Conservation (phyloP, 2,888 invertebrate genomes). For the Mallateleia sp. region DNA sequence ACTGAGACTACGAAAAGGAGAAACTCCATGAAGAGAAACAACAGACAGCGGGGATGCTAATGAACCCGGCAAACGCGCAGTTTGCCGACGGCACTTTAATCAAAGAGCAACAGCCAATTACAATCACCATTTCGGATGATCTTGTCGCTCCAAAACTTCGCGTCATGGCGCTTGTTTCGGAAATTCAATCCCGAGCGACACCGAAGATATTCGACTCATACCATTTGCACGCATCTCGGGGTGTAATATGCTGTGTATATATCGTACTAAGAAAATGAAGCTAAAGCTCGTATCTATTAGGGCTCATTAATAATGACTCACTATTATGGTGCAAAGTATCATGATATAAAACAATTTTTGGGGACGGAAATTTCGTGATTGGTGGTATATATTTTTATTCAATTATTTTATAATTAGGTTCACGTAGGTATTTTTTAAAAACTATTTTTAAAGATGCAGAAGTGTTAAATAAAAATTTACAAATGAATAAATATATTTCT, state of each 20-base stretch:
- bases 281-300: conserved; percentile 3
- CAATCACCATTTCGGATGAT: conserved; percentile 81
- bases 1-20: conserved; percentile 68
- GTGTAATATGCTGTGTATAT: conserved; percentile 3
- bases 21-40: conserved; percentile 71
- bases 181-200: conserved; percentile 70
- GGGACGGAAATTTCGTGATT: not conserved
- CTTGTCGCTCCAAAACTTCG: conserved; percentile 71
- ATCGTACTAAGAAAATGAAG: conserved; percentile 21
- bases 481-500: too few relatives aligned
- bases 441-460: too few relatives aligned
- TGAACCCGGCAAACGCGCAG: conserved; percentile 81
- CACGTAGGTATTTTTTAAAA: too few relatives aligned
- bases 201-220: conserved; percentile 42
- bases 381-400: too few relatives aligned
- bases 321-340: not conserved
- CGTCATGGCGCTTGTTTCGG: conserved; percentile 68
- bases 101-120: conserved; percentile 85
- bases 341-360: conserved; percentile 7
- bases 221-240: conserved; percentile 13
- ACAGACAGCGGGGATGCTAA: conserved; percentile 81
- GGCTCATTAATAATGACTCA: conserved; percentile 15
- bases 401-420: too few relatives aligned
- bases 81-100: conserved; percentile 84
- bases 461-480: too few relatives aligned